Percentiles rank a stretch among this genome's conserved stretches.
Evolutionary conservation across 2,888 invertebrate genomes (phyloP).

Genomic region (Serripes groenlandicus): DNA sequence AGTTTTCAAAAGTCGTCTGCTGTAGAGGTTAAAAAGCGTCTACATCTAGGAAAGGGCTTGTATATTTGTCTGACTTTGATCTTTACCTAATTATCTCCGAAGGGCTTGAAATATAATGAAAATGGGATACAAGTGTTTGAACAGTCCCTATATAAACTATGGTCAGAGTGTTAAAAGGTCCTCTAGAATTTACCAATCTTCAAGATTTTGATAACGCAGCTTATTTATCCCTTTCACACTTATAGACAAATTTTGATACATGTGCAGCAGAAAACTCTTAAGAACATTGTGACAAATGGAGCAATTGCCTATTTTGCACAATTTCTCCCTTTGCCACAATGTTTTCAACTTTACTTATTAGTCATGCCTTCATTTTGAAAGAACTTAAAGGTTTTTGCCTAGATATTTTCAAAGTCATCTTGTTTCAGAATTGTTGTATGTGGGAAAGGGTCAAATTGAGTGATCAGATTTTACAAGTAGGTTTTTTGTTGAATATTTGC

Average conservation of each 20-base stretch:
- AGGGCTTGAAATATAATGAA: constrained; percentile 15
- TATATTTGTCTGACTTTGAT: constrained; percentile 13
- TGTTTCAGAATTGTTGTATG: not conserved
- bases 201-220: constrained; percentile 1
- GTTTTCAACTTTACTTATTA: too few species aligned
- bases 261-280: not conserved
- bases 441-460: not conserved
- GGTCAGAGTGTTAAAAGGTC: constrained; percentile 13
- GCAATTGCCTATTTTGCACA: not conserved
- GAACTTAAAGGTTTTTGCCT: too few species aligned
- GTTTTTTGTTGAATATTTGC: too few species aligned
- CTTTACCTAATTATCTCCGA: constrained; percentile 7
- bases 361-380: too few species aligned
- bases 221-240: not conserved
- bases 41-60: not conserved
- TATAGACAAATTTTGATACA: not conserved
- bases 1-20: not conserved
- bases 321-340: not conserved
- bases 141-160: not conserved
- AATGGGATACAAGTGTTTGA: constrained; percentile 17
- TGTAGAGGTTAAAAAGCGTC: not conserved
- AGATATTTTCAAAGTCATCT: not conserved
- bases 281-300: not conserved
- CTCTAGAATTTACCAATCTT: not conserved
- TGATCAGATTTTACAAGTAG: too few species aligned